Evolutionary conservation across 1,140 invertebrate species (phyloP), one percentile per base, ranked within the genome.

Genomic region (Neodiprion lecontei): DNA sequence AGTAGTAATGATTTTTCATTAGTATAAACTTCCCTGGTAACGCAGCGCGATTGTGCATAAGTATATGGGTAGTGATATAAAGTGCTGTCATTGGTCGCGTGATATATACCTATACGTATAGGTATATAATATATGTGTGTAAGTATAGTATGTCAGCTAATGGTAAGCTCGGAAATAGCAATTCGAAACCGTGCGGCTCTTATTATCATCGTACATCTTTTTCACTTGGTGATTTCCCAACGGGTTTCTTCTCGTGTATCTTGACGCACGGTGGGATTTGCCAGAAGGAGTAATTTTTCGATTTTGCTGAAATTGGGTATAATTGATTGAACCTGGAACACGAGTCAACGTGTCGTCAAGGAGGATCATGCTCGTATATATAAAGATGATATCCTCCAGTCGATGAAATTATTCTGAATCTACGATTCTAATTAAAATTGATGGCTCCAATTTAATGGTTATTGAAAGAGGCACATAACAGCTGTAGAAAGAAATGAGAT

Each of bases 201-300:
- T 40, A 40, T 40, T 40, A 40, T 40, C 28, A 40, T 40, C 28
- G 28, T 5, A 5, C 5, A 40, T 61, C 53, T 61, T 61, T 61
- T 61, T 61, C 53, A 17, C 53, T 61, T 61, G 53, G n/a, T 61
- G n/a, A 61, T 61, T 61, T 61, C 53, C 53, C 53, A 61, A 9
- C 53, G 53, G 53, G 9, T 61, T 61, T 9, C 17, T 21, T 21
- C n/a, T 61, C 53, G 8, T 14, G 7, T 61, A 17, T 61, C 53
- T 61, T 17, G 9, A 61, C 28, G 28, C 28, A 40, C 28, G 28
- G 5, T 40, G 28, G 5, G 28, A 40, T 40, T 40, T 40, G 1
- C 2, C 28, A 2, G 28, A 40, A 40, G 28, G 28, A 40, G n/a
- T 61, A 17, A 61, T 61, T 61, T 61, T 14, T 61, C 53, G 11